Evolutionary conservation across 2,113 vertebrate species (phyloP), one percentile per base, ranked within the genome.

Genomic region (Toxotes chatareus): DNA sequence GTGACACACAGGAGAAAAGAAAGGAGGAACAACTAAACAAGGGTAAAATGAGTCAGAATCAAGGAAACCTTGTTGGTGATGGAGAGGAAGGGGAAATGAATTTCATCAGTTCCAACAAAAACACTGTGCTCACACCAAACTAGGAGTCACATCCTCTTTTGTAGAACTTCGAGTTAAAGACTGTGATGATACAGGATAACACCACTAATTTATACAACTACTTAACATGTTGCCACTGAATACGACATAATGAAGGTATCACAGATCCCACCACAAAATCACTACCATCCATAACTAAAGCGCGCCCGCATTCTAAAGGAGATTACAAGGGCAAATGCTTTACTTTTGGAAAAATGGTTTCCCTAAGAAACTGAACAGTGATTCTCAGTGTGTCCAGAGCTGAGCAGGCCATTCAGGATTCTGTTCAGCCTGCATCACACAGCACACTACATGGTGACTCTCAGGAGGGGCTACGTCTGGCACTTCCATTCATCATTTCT

Each of bases 71-170:
- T 40, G 6, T 19, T 21, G 2, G 17, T n/a, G 51, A 63, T 12
- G 13, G 32, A 63, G 27, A 61, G 40, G 4, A 71, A 79, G 59
- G 73, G 56, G 56, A 83, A 85, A 89, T 76, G 23, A 4, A 79
- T 56, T 17, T 11, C 66, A 76, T 2, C 53, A 44, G 23, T 36
- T 59, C 40, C 5, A 71, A 74, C 73, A 61, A 64, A 64, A 59
- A 23, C 16, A 19, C 62, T 74, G 44, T 42, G 13, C 27, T 47
- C 56, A 67, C 70, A 76, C 19, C 31, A 55, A 72, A 72, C 69
- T 17, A 21, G 27, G 49, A 51, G 32, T 42, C 44, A 56, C 57
- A 73, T 69, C 38, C 64, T 74, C 51, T 40, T 74, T 57, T 56
- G 56, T 75, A 53, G 40, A 75, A 68, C 27, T 51, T 5, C 55